Evolutionary conservation across 2,888 invertebrate species (phyloP).

Genomic region (Eristalis pertinax): DNA sequence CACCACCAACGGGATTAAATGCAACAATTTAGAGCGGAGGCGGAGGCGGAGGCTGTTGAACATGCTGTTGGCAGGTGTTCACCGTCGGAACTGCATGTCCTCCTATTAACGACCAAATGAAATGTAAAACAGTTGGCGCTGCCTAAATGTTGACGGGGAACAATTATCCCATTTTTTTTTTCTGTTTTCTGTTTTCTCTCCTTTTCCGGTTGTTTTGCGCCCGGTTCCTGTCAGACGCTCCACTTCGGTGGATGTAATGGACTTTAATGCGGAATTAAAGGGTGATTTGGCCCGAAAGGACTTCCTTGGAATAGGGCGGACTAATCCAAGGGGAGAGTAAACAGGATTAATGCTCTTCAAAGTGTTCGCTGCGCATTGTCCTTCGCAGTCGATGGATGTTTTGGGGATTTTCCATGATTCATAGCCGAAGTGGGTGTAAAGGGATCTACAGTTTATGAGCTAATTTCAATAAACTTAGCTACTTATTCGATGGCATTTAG

Average conservation of each 20-base stretch:
- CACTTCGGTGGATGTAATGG: neutral
- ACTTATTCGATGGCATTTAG: neutral
- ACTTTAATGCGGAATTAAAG: constrained; percentile 31
- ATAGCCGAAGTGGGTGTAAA: neutral
- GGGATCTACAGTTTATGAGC: neutral
- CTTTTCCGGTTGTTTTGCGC: neutral
- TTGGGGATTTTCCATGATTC: neutral
- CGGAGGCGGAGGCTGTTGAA: neutral
- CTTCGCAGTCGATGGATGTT: neutral
- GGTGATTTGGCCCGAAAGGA: constrained; percentile 5
- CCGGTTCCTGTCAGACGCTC: no score
- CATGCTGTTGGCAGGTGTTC: constrained; percentile 48
- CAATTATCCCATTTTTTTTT: constrained; percentile 10
- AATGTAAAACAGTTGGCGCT: constrained; percentile 39
- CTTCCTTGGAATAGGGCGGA: neutral
- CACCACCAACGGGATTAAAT: constrained; percentile 34
- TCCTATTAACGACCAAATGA: constrained; percentile 20
- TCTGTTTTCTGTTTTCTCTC: neutral
- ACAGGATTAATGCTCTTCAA: constrained; percentile 3
- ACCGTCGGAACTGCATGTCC: constrained; percentile 52
- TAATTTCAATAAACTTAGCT: neutral
- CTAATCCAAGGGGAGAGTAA: neutral
- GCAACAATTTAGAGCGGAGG: constrained; percentile 37
- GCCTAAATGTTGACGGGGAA: constrained; percentile 32
- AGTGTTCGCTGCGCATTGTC: neutral